Conservation (phyloP, 2,113 vertebrate genomes). For the Leptobrachium leishanense region DNA sequence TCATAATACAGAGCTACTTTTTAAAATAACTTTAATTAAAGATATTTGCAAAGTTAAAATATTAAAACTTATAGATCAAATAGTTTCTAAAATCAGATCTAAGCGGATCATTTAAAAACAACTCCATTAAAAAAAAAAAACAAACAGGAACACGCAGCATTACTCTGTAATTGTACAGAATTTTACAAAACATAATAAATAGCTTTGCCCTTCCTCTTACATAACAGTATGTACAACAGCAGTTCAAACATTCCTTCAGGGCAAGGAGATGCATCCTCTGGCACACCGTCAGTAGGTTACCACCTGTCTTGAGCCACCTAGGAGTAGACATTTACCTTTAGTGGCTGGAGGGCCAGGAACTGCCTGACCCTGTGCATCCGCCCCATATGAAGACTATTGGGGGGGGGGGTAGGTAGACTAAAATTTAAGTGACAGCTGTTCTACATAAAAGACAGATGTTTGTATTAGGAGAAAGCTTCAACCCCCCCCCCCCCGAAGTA, state of each 20-base stretch:
- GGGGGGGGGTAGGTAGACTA: slow-evolving; percentile 53
- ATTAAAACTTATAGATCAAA: slow-evolving; percentile 84
- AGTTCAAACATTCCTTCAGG: slow-evolving; percentile 54
- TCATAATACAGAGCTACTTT: slow-evolving; percentile 40
- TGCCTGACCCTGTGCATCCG: slow-evolving; percentile 27
- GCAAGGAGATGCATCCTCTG: not conserved
- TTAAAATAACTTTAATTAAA: slow-evolving; percentile 88
- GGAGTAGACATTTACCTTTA: not conserved
- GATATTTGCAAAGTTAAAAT: slow-evolving; percentile 88
- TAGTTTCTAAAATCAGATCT: slow-evolving; percentile 81
- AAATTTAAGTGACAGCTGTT: slow-evolving; percentile 59
- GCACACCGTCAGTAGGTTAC: not conserved
- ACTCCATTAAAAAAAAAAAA: slow-evolving; percentile 75
- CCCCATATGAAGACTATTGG: slow-evolving; percentile 49
- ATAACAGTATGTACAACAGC: slow-evolving; percentile 84
- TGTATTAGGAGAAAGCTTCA: slow-evolving; percentile 51
- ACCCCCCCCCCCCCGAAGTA: slow-evolving; percentile 51
- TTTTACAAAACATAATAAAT: slow-evolving; percentile 88
- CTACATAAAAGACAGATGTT: slow-evolving; percentile 44
- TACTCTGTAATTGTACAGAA: slow-evolving; percentile 83
- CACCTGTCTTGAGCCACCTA: too few relatives aligned
- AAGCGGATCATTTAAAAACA: slow-evolving; percentile 79
- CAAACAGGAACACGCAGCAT: slow-evolving; percentile 69
- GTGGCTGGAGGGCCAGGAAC: not conserved
- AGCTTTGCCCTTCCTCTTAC: slow-evolving; percentile 79